Evolutionary conservation across 2,113 vertebrate species (phyloP).

Genomic region (Hippolais icterina): DNA sequence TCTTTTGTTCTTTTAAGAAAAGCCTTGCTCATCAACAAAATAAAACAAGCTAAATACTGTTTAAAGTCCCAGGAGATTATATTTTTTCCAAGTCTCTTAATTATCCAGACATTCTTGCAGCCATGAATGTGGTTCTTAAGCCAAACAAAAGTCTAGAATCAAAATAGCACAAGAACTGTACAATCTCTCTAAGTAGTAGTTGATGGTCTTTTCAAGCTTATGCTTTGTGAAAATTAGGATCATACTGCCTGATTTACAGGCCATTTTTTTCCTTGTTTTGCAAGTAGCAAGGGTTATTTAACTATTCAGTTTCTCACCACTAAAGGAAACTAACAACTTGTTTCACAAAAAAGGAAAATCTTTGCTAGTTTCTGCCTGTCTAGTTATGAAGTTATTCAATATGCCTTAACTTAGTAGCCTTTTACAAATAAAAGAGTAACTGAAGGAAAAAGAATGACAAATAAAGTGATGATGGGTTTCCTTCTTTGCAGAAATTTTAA

Average conservation of each 20-base stretch:
- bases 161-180: constrained; percentile 24
- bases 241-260: not conserved
- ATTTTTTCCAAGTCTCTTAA: constrained; percentile 19
- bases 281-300: not conserved
- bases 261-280: not conserved
- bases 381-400: not conserved
- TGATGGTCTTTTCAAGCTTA: not conserved
- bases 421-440: not conserved
- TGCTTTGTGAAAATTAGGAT: not conserved
- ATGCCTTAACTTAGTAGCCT: not conserved
- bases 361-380: not conserved
- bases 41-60: not conserved
- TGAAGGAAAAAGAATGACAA: not conserved
- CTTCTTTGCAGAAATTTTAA: not conserved
- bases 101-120: constrained; percentile 19
- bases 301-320: not conserved
- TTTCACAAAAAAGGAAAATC: not conserved
- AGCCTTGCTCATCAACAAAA: not conserved
- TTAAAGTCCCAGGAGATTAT: constrained; percentile 8
- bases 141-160: constrained; percentile 59
- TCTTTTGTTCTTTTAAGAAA: not conserved
- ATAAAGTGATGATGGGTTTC: not conserved
- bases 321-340: not conserved
- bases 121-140: constrained; percentile 23
- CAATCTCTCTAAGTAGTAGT: not conserved